Conservation (phyloP, 2,113 vertebrate genomes). For the Aspiorhynchus laticeps region DNA sequence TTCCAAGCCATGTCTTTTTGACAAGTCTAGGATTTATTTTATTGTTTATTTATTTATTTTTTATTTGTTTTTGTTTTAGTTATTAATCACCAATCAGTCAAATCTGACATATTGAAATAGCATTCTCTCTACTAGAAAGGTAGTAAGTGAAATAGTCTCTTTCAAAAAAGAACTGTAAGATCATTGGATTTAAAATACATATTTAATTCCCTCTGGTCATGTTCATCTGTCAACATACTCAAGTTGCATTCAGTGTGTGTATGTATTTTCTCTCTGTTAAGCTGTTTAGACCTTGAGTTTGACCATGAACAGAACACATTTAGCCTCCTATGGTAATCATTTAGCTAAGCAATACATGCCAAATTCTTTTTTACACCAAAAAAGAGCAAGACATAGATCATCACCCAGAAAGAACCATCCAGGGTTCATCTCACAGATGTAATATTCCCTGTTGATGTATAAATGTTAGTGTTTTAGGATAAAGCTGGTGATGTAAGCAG, state of each 20-base stretch:
- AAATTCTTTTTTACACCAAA: not conserved
- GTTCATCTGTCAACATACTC: constrained; percentile 29
- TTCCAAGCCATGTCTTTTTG: not conserved
- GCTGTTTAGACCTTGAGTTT: constrained; percentile 12
- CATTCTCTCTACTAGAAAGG: not conserved
- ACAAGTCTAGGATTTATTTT: not conserved
- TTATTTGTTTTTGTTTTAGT: too few relatives aligned
- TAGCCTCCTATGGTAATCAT: not conserved
- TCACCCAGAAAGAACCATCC: not conserved
- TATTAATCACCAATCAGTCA: not conserved
- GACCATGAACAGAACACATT: constrained; percentile 19
- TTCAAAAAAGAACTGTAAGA: not conserved
- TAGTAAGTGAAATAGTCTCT: not conserved
- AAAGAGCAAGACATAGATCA: not conserved
- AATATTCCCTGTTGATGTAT: constrained; percentile 7
- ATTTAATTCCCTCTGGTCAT: not conserved
- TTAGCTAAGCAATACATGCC: not conserved
- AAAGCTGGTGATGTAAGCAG: constrained; percentile 10
- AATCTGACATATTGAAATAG: too few relatives aligned
- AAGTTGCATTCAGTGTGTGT: not conserved
- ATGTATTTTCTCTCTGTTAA: constrained; percentile 15
- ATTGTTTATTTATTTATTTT: too few relatives aligned
- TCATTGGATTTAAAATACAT: not conserved
- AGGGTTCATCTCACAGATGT: not conserved
- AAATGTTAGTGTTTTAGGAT: constrained; percentile 22